Evolutionary conservation across 2,888 invertebrate genomes (phyloP).

Genomic region (Lycaena phlaeas): DNA sequence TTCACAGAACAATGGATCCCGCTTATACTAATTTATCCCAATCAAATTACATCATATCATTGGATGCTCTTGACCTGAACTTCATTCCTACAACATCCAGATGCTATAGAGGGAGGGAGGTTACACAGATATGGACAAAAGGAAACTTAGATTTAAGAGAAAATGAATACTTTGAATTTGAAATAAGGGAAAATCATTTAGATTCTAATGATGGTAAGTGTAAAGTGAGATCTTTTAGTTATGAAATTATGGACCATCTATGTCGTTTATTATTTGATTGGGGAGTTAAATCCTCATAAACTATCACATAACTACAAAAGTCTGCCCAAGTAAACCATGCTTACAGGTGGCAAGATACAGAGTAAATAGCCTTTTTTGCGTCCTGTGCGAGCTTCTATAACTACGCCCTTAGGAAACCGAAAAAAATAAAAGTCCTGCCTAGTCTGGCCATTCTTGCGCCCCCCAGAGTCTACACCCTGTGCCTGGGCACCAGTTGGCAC

Average conservation of each 20-base stretch:
- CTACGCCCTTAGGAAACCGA: too few species aligned
- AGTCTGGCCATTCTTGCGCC: too few species aligned
- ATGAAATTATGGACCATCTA: background rate
- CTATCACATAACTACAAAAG: background rate
- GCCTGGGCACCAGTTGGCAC: too few species aligned
- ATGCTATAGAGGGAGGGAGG: background rate
- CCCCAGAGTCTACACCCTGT: too few species aligned
- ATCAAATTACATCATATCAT: conserved; percentile 15
- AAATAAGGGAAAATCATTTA: conserved; percentile 12
- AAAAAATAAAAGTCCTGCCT: too few species aligned
- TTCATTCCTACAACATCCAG: conserved; percentile 11
- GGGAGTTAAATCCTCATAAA: background rate
- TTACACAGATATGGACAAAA: conserved; percentile 14
- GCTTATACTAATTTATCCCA: background rate
- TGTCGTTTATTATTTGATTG: background rate
- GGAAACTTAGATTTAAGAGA: conserved; percentile 8
- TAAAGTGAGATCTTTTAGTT: too few species aligned
- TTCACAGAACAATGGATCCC: too few species aligned
- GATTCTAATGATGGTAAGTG: conserved; percentile 1
- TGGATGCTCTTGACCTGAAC: conserved; percentile 17
- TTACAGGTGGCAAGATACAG: too few species aligned
- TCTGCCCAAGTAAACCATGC: background rate
- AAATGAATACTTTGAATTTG: conserved; percentile 19
- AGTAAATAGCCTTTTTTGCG: too few species aligned
- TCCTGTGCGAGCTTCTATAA: too few species aligned